A percentile compares a stretch with the other conserved stretches of the same genome.
These are phyloP conservation scores for Hololepta plana DNA, from an alignment of 2,888 invertebrate genomes.

Conservation along the genomic window DNA sequence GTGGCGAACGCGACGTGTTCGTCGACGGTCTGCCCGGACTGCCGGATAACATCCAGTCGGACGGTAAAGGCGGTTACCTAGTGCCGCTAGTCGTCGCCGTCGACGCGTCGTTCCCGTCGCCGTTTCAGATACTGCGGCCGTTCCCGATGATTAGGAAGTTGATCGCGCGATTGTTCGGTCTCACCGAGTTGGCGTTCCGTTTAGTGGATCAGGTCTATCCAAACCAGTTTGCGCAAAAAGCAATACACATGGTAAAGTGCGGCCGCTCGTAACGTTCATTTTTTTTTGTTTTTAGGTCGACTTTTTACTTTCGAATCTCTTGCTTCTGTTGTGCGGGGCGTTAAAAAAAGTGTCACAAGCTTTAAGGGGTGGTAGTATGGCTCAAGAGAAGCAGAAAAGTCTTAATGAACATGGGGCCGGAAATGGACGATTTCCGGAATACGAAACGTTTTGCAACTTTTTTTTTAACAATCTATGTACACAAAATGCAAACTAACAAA, in stretches of 20 bases:
- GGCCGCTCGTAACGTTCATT: too few relatives aligned
- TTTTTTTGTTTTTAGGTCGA: constrained; percentile 36
- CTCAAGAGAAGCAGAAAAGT: too few relatives aligned
- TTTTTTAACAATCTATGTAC: too few relatives aligned
- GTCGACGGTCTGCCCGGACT: constrained; percentile 60
- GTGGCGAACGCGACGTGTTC: constrained; percentile 65
- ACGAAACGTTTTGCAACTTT: too few relatives aligned
- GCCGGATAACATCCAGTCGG: constrained; percentile 43
- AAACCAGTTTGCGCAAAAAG: constrained; percentile 40
- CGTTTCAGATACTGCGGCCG: constrained; percentile 34
- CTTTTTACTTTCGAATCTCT: constrained; percentile 34
- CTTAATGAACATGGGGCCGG: too few relatives aligned
- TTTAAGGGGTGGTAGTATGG: not conserved
- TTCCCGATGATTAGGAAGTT: constrained; percentile 50
- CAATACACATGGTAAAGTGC: constrained; percentile 41
- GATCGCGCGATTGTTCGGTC: constrained; percentile 35
- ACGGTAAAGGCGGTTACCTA: constrained; percentile 46
- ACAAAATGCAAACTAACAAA: too few relatives aligned
- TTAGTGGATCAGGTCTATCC: constrained; percentile 44
- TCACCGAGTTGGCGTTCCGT: constrained; percentile 45
- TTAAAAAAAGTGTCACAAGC: not conserved
- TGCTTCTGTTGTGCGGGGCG: constrained; percentile 6
- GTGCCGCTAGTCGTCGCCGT: constrained; percentile 36
- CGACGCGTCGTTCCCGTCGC: constrained; percentile 37
- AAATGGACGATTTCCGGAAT: too few relatives aligned